Conservation (phyloP, 2,888 invertebrate species). For the Carterocephalus palaemon region DNA sequence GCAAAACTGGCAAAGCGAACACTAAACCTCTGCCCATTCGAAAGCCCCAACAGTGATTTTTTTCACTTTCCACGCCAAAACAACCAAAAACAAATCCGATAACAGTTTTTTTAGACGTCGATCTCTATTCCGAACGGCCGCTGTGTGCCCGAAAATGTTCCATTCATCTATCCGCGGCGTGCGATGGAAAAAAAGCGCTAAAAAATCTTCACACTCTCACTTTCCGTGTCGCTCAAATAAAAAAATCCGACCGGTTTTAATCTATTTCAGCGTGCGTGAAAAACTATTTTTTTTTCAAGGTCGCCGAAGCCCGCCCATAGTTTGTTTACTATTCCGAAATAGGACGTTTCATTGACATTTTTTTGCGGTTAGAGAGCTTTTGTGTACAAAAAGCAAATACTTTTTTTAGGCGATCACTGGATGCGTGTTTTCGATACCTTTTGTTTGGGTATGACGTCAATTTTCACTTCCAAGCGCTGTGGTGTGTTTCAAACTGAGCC, state of each 20-base stretch:
- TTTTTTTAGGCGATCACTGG: constrained; percentile 19
- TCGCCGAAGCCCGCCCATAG: constrained; percentile 26
- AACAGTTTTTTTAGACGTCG: constrained; percentile 42
- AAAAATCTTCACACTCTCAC: constrained; percentile 47
- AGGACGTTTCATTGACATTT: constrained; percentile 25
- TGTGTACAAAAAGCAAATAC: constrained; percentile 21
- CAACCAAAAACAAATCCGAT: constrained; percentile 32
- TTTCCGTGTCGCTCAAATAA: constrained; percentile 47
- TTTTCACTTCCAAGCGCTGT: no score
- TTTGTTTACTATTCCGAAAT: constrained; percentile 24
- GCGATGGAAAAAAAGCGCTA: constrained; percentile 42
- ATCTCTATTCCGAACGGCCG: constrained; percentile 43
- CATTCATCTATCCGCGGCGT: constrained; percentile 45
- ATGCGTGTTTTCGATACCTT: constrained; percentile 17
- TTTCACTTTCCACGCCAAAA: constrained; percentile 38
- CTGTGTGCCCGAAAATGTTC: constrained; percentile 43
- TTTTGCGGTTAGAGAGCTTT: constrained; percentile 23
- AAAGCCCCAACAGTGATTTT: constrained; percentile 17
- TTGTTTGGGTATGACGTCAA: background rate
- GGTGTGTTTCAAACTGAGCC: no score
- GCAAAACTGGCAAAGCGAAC: no score
- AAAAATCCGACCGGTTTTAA: constrained; percentile 39
- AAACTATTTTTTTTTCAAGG: constrained; percentile 30
- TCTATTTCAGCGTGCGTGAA: constrained; percentile 37
- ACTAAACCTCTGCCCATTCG: constrained; percentile 23